Evolutionary conservation across 1,140 invertebrate species (phyloP), one percentile per base, ranked within the genome.

Genomic region (Drosophila parvula): DNA sequence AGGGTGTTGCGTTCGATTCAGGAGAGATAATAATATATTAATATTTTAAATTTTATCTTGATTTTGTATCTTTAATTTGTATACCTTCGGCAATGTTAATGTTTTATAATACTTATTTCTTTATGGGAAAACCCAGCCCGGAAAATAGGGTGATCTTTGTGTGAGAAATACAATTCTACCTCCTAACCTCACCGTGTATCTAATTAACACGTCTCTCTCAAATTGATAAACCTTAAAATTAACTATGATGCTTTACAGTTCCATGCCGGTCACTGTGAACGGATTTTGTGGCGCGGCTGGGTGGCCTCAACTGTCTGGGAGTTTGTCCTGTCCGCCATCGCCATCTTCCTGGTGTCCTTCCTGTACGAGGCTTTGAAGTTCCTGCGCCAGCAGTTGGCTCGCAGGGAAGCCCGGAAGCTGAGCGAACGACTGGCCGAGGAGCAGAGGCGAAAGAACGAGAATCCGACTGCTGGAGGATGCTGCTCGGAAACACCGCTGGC

Each of bases 281-380:
- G 94, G 18, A 95, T 97, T 74, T 93, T 98, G n/a, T 98, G 98
- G 93, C 93, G 95, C 40, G 94, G 93, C 8, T 98, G 97, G 97
- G 76, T 82, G 16, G 83, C 91, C 10, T 40, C 61, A 0, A 92
- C 91, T 3, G 77, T 91, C 27, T 41, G 73, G 34, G 84, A 91
- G 36, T 92, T 92, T 51, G 81, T 79, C 1, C 58, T 90, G 9
- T 91, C 91, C 12, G 76, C 75, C 45, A 43, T 92, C 1, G 90
- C 84, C 27, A 56, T 91, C 14, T 90, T 90, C 38, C 53, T 81
- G 8, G 41, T 90, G 16, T 48, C 88, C 47, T 90, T 92, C 36
- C 53, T 88, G 11, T 92, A 92, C 50, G 91, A 92, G 55, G 68
- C 80, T 22, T 47, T 92, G 5, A 92, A 92, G 74, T 92, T 84